These are phyloP conservation scores for Macropus fuliginosus DNA, from an alignment of 2,797 vertebrate genomes.

Conservation along the genomic window DNA sequence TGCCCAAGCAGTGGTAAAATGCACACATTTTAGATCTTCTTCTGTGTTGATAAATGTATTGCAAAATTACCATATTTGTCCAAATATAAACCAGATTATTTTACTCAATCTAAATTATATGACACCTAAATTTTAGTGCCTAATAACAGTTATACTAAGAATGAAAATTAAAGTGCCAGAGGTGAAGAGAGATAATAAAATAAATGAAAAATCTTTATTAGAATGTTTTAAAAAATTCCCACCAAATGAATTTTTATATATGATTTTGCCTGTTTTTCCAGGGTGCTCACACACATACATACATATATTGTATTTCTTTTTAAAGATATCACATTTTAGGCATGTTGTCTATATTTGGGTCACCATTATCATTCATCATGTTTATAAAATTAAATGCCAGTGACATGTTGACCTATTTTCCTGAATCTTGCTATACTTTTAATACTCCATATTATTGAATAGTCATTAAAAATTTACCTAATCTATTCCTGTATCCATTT, in stretches of 20 bases:
- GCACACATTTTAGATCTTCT: background rate
- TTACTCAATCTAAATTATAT: background rate
- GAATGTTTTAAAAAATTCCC: no score
- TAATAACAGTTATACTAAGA: no score
- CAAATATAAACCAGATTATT: background rate
- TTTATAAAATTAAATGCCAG: background rate
- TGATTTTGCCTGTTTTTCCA: background rate
- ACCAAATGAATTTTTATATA: background rate
- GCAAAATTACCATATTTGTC: conserved; percentile 4
- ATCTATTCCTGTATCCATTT: background rate
- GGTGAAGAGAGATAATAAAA: no score
- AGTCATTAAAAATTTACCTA: background rate
- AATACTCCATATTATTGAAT: background rate
- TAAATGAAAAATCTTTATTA: no score
- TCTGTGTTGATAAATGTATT: conserved; percentile 16
- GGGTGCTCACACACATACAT: background rate
- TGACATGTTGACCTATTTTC: background rate
- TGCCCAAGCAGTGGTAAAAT: background rate
- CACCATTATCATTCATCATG: background rate
- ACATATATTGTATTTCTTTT: background rate
- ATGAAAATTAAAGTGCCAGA: no score
- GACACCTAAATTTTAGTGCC: no score
- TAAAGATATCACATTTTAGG: background rate
- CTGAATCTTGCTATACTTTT: background rate
- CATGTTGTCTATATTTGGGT: background rate